Conservation (phyloP, 1,140 invertebrate species). For the Kradibia gibbosae region DNA sequence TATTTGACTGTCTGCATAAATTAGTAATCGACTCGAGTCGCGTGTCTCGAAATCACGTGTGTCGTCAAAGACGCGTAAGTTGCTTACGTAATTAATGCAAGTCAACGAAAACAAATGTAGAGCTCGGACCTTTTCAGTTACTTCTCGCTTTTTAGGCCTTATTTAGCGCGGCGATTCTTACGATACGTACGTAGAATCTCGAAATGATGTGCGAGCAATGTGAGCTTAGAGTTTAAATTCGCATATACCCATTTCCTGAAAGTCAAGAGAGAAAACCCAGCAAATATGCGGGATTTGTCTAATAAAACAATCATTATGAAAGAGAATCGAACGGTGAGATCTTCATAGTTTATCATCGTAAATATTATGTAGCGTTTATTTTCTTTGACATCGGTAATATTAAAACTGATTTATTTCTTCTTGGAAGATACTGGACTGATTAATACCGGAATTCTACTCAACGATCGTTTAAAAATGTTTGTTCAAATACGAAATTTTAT, state of each 20-base stretch:
- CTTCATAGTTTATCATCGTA: not conserved
- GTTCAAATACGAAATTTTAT: too few relatives aligned
- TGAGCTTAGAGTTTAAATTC: not conserved
- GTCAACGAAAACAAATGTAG: slow-evolving; percentile 17
- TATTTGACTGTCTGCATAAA: not conserved
- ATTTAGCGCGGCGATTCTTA: not conserved
- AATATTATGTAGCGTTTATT: not conserved
- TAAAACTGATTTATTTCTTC: not conserved
- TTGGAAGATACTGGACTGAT: not conserved
- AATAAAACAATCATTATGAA: not conserved
- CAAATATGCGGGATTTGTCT: not conserved
- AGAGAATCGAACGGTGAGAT: not conserved
- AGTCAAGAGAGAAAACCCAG: not conserved
- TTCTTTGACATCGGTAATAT: not conserved
- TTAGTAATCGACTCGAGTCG: not conserved
- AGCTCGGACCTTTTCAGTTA: not conserved
- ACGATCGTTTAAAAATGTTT: too few relatives aligned
- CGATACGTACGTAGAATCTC: too few relatives aligned
- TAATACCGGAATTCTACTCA: not conserved
- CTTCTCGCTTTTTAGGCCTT: not conserved
- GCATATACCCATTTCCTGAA: not conserved
- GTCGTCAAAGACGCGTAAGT: not conserved
- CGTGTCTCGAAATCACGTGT: slow-evolving; percentile 21
- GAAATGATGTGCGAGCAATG: not conserved
- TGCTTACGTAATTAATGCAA: not conserved